Base-by-base conservation (phyloP, 2,888 invertebrate species). In the Mythimna ferrago region DNA sequence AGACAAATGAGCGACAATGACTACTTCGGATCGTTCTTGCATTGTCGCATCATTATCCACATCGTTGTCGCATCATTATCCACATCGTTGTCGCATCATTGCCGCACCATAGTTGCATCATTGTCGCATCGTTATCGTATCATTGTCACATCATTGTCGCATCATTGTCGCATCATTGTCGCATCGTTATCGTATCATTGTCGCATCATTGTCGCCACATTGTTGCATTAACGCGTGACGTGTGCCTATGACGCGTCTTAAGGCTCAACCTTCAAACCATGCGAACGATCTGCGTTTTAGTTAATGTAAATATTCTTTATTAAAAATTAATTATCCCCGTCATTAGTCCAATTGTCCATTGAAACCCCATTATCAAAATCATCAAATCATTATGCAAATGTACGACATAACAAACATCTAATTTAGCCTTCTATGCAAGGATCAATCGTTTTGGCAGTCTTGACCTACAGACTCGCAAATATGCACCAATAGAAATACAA, bases 381-480 rank as follows among this genome's bases (percentile, higher is more conserved):
- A 26, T 26, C 26, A 26, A 26, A 26, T 26, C 26, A 2, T 19
- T 72, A 79, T 61, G 73, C 54, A 41, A 74, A 73, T 61, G 16
- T 14, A 60, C 1, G 16, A 16, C 53, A 44, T 19, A 73, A 51
- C 48, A 56, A 58, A 56, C 21, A 11, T 61, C 60, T 11, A 51
- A 56, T 19, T 38, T 63, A 80, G 38, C 80, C 75, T 76, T 80
- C 74, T 16, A 32, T 38, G 74, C 76, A 76, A 76, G 76, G 80
- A 80, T 64, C 41, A 79, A 73, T 62, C 73, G 54, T 74, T 64
- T 76, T n/a, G 32, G 44, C 32, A 48, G 11, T 74, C 38, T 80
- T 80, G 76, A 76, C 80, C 76, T 76, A 76, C 80, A 64, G 38
- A 80, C 53, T n/a, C 26, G 53, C 74, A 60, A 75, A 76, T 64